Base-by-base conservation (phyloP, 2,888 invertebrate genomes). In the Strigamia crassipes region DNA sequence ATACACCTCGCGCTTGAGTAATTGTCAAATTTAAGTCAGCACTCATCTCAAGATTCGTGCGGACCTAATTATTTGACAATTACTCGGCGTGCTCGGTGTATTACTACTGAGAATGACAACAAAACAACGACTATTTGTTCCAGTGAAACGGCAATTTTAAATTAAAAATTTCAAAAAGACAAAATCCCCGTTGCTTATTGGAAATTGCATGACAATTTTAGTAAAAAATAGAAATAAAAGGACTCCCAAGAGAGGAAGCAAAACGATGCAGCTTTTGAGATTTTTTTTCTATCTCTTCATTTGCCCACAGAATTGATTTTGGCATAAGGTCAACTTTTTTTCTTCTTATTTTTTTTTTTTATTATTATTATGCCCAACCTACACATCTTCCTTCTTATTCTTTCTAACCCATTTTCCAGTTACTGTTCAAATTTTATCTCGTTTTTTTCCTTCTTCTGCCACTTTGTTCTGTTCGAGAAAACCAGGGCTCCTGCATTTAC, bases 381-480 rank as follows among this genome's bases (percentile, higher is more conserved):
- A 56, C 18, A 56, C 56, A 56, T 56, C 56, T 56, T 56, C 21
- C 18, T 56, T 56, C 18, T 56, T 18, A n/a, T 18, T 46, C 46
- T 46, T 46, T 46, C 56, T 56, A 56, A 56, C 56, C 56, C 56
- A 56, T 56, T 18, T 56, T 56, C 56, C 56, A 56, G 56, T 56
- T 56, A 56, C 56, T 56, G 56, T 56, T 18, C 56, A 56, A 56
- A 56, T 56, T 56, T 56, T 56, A 56, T 56, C 56, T 56, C 56
- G 6, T 56, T 46, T 56, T 56, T n/a, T 56, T n/a, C n/a, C n/a
- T 56, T 56, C n/a, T 18, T 56, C 56, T 18, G 56, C 56, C 56
- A 56, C 56, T 56, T 56, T 56, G 56, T 56, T 21, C 21, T 18
- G n/a, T 56, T 56, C n/a, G 56, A 56, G 56, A 18, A 56, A 56